Conservation (phyloP, 2,113 vertebrate species). For the Stegastes partitus region DNA sequence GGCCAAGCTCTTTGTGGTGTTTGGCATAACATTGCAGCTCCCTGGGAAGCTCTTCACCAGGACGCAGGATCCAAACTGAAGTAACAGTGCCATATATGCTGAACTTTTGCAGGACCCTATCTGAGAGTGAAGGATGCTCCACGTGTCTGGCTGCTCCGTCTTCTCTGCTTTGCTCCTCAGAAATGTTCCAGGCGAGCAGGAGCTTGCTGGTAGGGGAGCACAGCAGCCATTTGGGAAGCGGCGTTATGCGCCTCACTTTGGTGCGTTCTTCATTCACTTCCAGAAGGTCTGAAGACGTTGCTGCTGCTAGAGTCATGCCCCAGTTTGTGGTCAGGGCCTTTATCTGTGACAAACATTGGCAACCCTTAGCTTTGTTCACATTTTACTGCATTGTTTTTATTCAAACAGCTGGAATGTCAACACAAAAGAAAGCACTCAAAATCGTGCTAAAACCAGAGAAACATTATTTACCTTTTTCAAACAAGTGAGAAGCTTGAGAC, state of each 20-base stretch:
- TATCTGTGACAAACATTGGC: conserved; percentile 77
- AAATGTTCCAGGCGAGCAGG: conserved; percentile 86
- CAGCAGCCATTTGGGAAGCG: conserved; percentile 82
- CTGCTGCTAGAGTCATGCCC: conserved; percentile 82
- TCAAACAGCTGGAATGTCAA: conserved; percentile 41
- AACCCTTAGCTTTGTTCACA: conserved; percentile 40
- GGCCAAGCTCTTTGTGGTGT: conserved; percentile 81
- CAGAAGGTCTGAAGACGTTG: conserved; percentile 81
- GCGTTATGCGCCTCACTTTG: conserved; percentile 83
- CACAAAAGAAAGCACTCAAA: conserved; percentile 14
- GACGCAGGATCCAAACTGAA: conserved; percentile 83
- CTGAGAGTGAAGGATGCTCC: conserved; percentile 61
- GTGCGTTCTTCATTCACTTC: conserved; percentile 87
- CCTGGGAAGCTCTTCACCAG: conserved; percentile 84
- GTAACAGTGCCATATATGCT: conserved; percentile 70
- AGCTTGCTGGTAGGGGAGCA: conserved; percentile 83
- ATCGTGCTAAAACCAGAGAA: not conserved
- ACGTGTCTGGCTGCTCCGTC: not conserved
- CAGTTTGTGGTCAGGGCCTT: conserved; percentile 87
- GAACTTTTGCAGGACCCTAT: conserved; percentile 80
- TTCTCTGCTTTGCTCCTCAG: conserved; percentile 12
- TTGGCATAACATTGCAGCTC: conserved; percentile 77
- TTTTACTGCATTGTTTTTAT: conserved; percentile 25
- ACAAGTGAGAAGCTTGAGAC: conserved; percentile 67
- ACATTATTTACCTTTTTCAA: conserved; percentile 50